A percentile compares a stretch with the other conserved stretches of the same genome.
phyloP scores from a whole-genome alignment of 1,140 invertebrate species.

The Chlorops oryzae region DNA sequence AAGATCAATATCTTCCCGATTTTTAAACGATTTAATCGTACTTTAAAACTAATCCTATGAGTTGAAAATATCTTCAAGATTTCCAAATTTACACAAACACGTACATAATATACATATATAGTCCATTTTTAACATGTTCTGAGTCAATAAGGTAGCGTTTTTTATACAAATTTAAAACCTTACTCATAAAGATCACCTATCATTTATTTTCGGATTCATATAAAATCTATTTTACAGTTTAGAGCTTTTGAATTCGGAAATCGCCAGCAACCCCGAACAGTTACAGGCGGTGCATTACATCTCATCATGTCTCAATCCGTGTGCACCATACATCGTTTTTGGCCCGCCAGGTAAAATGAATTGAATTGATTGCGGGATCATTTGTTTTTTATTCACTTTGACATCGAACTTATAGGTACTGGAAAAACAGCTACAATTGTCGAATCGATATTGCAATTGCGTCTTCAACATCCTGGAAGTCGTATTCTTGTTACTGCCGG shows the following conservation, averaged over 20 bases:
- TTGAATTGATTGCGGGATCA: slow-evolving; percentile 1
- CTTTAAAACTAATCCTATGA: too few species aligned
- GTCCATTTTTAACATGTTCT: neutral
- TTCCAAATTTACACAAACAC: neutral
- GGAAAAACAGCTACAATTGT: neutral
- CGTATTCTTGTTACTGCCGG: slow-evolving; percentile 64
- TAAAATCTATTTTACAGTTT: slow-evolving; percentile 6
- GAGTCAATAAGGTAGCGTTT: neutral
- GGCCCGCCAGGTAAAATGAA: slow-evolving; percentile 32
- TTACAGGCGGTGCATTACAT: slow-evolving; percentile 32
- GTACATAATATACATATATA: neutral
- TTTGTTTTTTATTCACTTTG: neutral
- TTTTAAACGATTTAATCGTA: too few species aligned
- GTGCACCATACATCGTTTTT: slow-evolving; percentile 35
- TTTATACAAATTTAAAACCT: neutral
- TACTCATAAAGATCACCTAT: neutral
- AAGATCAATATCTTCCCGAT: too few species aligned
- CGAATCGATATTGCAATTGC: too few species aligned
- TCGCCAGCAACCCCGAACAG: slow-evolving; percentile 28
- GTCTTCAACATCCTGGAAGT: slow-evolving; percentile 44
- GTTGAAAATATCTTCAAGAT: too few species aligned
- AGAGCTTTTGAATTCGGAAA: slow-evolving; percentile 22
- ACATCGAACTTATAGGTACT: neutral
- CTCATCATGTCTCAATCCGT: slow-evolving; percentile 23
- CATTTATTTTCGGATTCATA: neutral